These are phyloP conservation scores for Chironomus tepperi DNA, from an alignment of 1,140 invertebrate genomes.

Conservation along the genomic window DNA sequence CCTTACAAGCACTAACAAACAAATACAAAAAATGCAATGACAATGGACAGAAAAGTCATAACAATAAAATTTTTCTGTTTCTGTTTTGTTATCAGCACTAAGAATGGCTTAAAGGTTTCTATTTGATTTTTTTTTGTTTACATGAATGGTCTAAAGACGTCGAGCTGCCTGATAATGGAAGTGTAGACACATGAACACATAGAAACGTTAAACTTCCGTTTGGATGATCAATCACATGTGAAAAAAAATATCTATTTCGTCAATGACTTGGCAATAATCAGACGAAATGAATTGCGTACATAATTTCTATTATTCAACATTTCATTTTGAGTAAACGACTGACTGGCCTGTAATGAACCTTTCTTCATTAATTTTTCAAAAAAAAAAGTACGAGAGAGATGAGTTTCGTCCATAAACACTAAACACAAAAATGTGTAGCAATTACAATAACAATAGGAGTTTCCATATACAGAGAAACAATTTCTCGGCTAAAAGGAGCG, in stretches of 20 bases:
- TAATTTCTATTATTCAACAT: neutral
- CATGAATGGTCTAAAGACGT: no score
- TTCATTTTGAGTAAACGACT: no score
- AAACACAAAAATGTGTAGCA: no score
- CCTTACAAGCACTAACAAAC: neutral
- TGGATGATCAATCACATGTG: conserved; percentile 16
- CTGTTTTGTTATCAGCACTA: neutral
- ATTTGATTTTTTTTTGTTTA: neutral
- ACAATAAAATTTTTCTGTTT: conserved; percentile 3
- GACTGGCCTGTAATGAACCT: no score
- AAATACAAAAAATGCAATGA: neutral
- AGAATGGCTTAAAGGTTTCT: neutral
- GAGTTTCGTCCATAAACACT: no score
- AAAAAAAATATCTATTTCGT: conserved; percentile 5
- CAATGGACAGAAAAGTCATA: neutral
- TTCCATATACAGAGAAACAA: no score
- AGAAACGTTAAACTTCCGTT: conserved; percentile 19
- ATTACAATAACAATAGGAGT: no score
- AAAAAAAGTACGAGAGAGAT: no score
- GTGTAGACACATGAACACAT: neutral
- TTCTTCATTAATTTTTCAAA: no score
- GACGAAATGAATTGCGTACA: neutral
- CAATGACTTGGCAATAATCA: conserved; percentile 18
- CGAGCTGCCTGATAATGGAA: no score
- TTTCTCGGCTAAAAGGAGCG: no score